Evolutionary conservation across 2,888 invertebrate species (phyloP).

Genomic region (Drosophila meridionalis): DNA sequence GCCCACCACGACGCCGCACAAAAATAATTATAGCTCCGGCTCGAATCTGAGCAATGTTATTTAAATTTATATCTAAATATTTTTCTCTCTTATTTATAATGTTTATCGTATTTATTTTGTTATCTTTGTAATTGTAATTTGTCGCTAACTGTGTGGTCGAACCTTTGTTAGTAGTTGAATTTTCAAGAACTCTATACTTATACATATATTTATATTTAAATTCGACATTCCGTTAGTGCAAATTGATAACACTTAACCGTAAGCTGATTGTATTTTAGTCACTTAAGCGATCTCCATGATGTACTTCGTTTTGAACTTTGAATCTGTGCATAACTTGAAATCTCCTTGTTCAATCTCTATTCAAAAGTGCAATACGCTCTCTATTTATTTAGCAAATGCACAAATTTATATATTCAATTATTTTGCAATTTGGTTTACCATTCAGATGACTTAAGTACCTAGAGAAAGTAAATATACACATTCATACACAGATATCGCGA

Average conservation of each 20-base stretch:
- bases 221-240: slow-evolving; percentile 74
- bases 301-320: slow-evolving; percentile 58
- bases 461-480: slow-evolving; percentile 65
- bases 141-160: slow-evolving; percentile 21
- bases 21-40: slow-evolving; percentile 38
- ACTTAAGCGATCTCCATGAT: slow-evolving; percentile 69
- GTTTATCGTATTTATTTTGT: slow-evolving; percentile 36
- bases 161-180: slow-evolving; percentile 54
- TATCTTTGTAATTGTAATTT: slow-evolving; percentile 31
- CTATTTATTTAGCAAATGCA: slow-evolving; percentile 43
- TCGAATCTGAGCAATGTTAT: slow-evolving; percentile 71
- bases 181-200: slow-evolving; percentile 1
- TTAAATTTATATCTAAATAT: slow-evolving; percentile 26
- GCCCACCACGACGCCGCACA: slow-evolving; percentile 65
- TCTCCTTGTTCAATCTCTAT: slow-evolving; percentile 47
- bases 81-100: slow-evolving; percentile 1
- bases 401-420: slow-evolving; percentile 39
- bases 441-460: slow-evolving; percentile 72
- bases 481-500: slow-evolving; percentile 30
- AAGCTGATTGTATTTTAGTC: slow-evolving; percentile 52
- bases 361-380: slow-evolving; percentile 27
- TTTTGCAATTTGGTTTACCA: slow-evolving; percentile 39
- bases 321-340: slow-evolving; percentile 45
- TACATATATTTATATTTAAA: slow-evolving; percentile 15
- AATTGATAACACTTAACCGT: slow-evolving; percentile 51